A percentile compares a stretch with the other conserved stretches of the same genome.
Conservation (phyloP, 2,888 invertebrate genomes). For the Mystacides longicornis region DNA sequence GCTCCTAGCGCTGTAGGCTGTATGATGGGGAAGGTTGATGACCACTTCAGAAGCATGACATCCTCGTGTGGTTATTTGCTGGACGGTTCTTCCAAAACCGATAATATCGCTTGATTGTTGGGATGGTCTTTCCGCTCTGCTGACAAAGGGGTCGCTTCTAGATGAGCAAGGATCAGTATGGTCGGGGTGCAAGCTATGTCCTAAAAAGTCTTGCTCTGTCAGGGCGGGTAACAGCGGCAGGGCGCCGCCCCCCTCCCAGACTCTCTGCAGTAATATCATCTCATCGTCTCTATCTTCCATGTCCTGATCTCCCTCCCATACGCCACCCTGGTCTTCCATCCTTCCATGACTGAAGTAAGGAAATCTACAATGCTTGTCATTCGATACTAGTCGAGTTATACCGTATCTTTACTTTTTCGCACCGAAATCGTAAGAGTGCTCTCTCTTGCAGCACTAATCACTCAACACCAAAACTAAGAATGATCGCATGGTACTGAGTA, state of each 20-base stretch:
- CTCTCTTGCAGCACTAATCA: too few species aligned
- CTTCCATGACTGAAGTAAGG: conserved; percentile 23
- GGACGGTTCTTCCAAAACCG: background rate
- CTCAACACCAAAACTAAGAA: too few species aligned
- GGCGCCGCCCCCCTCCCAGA: conserved; percentile 20
- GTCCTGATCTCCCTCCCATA: conserved; percentile 16
- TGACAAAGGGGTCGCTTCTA: background rate
- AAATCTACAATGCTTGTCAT: background rate
- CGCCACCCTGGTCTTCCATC: conserved; percentile 19
- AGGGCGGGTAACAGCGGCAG: conserved; percentile 13
- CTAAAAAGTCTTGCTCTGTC: conserved; percentile 13
- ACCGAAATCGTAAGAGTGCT: too few species aligned
- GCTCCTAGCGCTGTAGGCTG: background rate
- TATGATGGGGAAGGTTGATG: conserved; percentile 1
- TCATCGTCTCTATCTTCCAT: conserved; percentile 13
- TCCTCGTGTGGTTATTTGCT: background rate
- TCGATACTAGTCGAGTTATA: too few species aligned
- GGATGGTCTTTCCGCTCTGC: background rate
- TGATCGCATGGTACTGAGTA: too few species aligned
- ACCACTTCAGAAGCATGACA: background rate
- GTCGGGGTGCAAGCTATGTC: background rate
- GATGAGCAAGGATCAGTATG: background rate
- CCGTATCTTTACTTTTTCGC: too few species aligned
- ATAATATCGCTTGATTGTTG: background rate
- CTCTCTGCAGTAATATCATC: conserved; percentile 22